Base-by-base conservation (phyloP, 1,140 invertebrate genomes). In the Drosophila pallidifrons region DNA sequence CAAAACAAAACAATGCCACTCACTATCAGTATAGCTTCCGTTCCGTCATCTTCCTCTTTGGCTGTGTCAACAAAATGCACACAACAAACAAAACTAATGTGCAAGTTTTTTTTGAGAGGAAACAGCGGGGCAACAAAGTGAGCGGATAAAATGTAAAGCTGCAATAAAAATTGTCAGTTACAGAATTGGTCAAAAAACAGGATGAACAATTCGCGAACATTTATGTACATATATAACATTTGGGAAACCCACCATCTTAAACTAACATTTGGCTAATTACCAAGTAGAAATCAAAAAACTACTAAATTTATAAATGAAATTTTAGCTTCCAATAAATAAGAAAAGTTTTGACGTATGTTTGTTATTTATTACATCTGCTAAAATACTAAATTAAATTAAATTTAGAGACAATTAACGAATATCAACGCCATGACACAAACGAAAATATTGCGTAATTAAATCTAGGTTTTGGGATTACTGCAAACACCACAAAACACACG, bases 71-170 rank as follows among this genome's bases (percentile, higher is more conserved):
- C 78, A 66, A 67, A 67, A 67, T 58, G 65, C 47, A 46, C 30
- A 71, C 41, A 43, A 68, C 51, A 16, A 58, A 65, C 72, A 52
- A 75, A 82, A 82, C 57, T 82, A 79, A 82, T 73, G 60, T 57
- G 5, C 41, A 68, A 82, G 72, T 83, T 83, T 51, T 54, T 16
- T 25, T 46, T 16, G 35, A 51, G 54, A 41, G 10, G 30, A 45
- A 30, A 32, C 49, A 20, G 30, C 57, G 46, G 38, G 58, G 11
- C 16, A 51, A 38, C 64, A 47, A 57, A 45, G 46, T 25, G 58
- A 25, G 58, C 49, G 57, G n/a, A 60, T 60, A 43, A 64, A 15
- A 52, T 30, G 66, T 47, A 25, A n/a, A 67, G 16, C 43, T 64
- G 41, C 30, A 58, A 58, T 51, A 66, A 72, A 58, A 49, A 32